These are phyloP conservation scores for Apantesis nais DNA, from an alignment of 2,888 invertebrate species.

Conservation along the genomic window DNA sequence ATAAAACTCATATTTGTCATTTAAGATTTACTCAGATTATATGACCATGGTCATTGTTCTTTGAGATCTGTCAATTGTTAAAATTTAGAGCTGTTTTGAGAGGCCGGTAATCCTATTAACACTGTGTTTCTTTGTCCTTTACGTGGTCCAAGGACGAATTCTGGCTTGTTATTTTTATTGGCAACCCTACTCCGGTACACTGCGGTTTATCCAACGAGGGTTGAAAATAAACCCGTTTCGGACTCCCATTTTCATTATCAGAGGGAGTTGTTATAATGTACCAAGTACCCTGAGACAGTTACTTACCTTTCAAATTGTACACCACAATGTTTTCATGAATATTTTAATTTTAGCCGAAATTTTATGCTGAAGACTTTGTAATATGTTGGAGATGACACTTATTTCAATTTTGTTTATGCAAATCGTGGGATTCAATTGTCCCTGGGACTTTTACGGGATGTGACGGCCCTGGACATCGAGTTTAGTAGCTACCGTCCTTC, in stretches of 20 bases:
- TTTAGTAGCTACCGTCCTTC: background rate
- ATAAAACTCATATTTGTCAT: background rate
- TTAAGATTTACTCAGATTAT: background rate
- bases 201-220: conserved; percentile 32
- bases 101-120: background rate
- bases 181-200: conserved; percentile 17
- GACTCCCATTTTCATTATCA: conserved; percentile 29
- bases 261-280: conserved; percentile 25
- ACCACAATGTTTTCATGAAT: conserved; percentile 34
- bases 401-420: conserved; percentile 23
- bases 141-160: background rate
- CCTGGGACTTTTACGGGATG: background rate
- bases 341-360: conserved; percentile 30
- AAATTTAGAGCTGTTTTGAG: conserved; percentile 5
- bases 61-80: background rate
- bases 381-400: conserved; percentile 21
- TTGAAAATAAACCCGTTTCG: conserved; percentile 29
- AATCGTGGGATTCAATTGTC: conserved; percentile 21
- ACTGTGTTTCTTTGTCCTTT: background rate
- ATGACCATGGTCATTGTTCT: background rate
- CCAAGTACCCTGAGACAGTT: conserved; percentile 38
- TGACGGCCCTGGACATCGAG: background rate
- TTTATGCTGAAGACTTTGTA: conserved; percentile 24
- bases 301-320: conserved; percentile 33
- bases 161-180: conserved; percentile 8